phyloP scores from a whole-genome alignment of 2,113 vertebrate genomes.

The Malurus cyaneus region DNA sequence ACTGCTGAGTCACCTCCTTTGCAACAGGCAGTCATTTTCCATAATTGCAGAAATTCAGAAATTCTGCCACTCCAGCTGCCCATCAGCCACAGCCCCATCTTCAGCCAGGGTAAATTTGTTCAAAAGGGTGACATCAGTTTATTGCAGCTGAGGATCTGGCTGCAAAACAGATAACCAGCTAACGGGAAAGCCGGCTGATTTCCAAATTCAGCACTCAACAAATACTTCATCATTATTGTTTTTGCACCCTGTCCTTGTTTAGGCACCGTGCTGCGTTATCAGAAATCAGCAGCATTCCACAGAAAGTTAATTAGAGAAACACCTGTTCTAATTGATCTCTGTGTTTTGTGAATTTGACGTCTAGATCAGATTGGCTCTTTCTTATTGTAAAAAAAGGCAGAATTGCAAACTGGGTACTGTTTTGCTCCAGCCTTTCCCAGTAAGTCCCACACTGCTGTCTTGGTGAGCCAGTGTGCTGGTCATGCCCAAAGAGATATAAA shows the following conservation, averaged over 20 bases:
- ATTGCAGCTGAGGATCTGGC: not conserved
- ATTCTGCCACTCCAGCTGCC: not conserved
- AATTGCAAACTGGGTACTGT: not conserved
- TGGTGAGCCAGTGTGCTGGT: not conserved
- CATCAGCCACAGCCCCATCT: not conserved
- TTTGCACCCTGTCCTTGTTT: not conserved
- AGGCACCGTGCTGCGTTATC: not conserved
- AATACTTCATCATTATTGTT: not conserved
- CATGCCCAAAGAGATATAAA: not conserved
- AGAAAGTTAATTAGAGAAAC: not conserved
- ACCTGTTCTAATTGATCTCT: not conserved
- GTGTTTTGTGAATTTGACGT: not conserved
- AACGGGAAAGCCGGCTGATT: not conserved
- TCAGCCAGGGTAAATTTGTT: not conserved
- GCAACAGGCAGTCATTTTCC: not conserved
- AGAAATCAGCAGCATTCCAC: not conserved
- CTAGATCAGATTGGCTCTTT: not conserved
- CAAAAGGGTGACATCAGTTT: not conserved
- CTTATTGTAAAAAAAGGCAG: not conserved
- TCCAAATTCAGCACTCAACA: not conserved
- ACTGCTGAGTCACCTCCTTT: not conserved
- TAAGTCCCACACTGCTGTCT: not conserved
- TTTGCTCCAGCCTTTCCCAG: not conserved
- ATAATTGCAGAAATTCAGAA: not conserved
- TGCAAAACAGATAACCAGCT: not conserved